These are phyloP conservation scores for Lepetodrilus schrolli DNA, from an alignment of 2,888 invertebrate genomes.

Conservation along the genomic window DNA sequence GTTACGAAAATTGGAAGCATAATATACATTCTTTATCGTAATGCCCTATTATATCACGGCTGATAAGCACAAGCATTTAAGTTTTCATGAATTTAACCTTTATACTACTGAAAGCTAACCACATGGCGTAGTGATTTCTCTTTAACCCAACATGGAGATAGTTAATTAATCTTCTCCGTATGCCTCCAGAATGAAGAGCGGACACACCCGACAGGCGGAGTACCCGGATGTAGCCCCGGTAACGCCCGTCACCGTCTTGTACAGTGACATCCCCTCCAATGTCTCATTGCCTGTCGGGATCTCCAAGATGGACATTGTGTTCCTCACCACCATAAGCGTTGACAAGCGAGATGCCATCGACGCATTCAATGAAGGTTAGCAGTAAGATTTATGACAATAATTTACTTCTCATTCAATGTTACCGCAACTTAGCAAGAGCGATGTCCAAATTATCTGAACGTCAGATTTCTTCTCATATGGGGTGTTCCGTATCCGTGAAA, in stretches of 20 bases:
- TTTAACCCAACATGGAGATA: not conserved
- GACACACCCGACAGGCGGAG: conserved; percentile 34
- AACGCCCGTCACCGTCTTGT: conserved; percentile 21
- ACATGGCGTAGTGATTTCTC: not conserved
- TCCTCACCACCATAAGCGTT: conserved; percentile 58
- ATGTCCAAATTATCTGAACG: too few relatives aligned
- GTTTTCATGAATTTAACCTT: too few relatives aligned
- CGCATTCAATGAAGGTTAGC: conserved; percentile 50
- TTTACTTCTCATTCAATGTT: too few relatives aligned
- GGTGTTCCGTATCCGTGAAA: too few relatives aligned
- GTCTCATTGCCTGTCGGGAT: conserved; percentile 42
- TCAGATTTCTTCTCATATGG: too few relatives aligned
- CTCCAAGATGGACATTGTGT: conserved; percentile 38
- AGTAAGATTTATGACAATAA: too few relatives aligned
- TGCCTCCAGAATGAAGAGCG: not conserved
- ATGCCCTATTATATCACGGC: too few relatives aligned
- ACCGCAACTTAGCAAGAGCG: too few relatives aligned
- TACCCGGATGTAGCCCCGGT: conserved; percentile 36
- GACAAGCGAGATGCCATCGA: conserved; percentile 42
- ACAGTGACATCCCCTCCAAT: conserved; percentile 3
- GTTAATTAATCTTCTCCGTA: not conserved
- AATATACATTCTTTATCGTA: too few relatives aligned
- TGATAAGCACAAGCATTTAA: too few relatives aligned
- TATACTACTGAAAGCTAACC: not conserved
- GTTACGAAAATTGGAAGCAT: too few relatives aligned